Conservation (phyloP, 2,888 invertebrate species). For the Bruchidius siliquastri region DNA sequence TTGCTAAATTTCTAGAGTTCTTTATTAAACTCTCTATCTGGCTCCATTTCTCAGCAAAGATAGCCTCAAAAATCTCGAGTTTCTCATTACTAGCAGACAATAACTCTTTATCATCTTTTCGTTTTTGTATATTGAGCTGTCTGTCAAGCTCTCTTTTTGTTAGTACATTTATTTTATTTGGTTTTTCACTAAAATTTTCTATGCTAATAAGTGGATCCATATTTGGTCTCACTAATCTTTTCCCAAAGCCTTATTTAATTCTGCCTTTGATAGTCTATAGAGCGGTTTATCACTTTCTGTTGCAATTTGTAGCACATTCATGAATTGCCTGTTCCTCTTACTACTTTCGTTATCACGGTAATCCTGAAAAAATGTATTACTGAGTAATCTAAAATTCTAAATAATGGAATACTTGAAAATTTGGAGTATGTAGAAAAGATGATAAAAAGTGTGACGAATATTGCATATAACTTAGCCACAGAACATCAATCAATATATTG, state of each 20-base stretch:
- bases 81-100: conserved; percentile 61
- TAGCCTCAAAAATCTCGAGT: conserved; percentile 65
- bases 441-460: not conserved
- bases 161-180: conserved; percentile 48
- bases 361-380: conserved; percentile 41
- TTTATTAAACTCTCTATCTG: conserved; percentile 60
- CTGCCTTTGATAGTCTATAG: conserved; percentile 49
- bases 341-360: conserved; percentile 29
- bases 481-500: not conserved
- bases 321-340: conserved; percentile 39
- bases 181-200: conserved; percentile 36
- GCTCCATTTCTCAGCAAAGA: conserved; percentile 62
- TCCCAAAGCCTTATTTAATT: conserved; percentile 47
- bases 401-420: not conserved
- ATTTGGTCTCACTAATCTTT: conserved; percentile 5
- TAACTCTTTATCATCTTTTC: conserved; percentile 59
- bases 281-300: conserved; percentile 47
- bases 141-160: conserved; percentile 59
- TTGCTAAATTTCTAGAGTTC: conserved; percentile 47
- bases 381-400: not conserved
- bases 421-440: not conserved
- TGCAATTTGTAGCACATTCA: conserved; percentile 51
- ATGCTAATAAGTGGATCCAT: conserved; percentile 20
- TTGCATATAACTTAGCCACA: not conserved
- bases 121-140: conserved; percentile 60